phyloP scores from a whole-genome alignment of 2,888 invertebrate genomes.

The Sesia bembeciformis region DNA sequence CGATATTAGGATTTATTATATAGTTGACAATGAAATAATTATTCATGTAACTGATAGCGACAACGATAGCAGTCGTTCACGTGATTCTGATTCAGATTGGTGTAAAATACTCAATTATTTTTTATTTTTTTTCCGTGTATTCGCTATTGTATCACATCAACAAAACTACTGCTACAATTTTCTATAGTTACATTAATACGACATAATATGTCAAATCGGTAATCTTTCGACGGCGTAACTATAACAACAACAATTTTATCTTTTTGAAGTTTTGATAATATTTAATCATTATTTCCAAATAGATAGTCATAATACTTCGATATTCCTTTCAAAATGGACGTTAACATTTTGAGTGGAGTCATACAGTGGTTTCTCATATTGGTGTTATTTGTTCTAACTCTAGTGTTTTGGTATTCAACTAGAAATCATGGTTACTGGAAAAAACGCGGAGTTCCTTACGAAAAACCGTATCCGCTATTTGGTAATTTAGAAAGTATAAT shows the following conservation, averaged over 20 bases:
- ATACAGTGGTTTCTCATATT: not conserved
- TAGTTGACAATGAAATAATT: no score
- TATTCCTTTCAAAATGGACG: not conserved
- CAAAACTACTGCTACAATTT: no score
- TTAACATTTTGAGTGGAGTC: not conserved
- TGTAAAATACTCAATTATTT: no score
- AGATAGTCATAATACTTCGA: not conserved
- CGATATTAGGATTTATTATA: no score
- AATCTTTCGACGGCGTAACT: no score
- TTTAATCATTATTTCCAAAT: not conserved
- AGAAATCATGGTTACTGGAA: conserved; percentile 46
- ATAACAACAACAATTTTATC: not conserved
- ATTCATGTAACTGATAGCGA: no score
- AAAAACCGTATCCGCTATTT: conserved; percentile 29
- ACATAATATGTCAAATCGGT: no score
- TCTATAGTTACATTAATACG: no score
- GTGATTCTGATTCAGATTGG: no score
- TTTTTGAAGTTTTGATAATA: not conserved
- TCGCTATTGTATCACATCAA: no score
- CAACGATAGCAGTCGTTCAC: no score
- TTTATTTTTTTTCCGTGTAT: no score
- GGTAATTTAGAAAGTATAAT: conserved; percentile 42
- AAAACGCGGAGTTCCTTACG: conserved; percentile 37
- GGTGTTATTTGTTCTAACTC: not conserved
- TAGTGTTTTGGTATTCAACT: conserved; percentile 25